These are phyloP conservation scores for Lepetodrilus schrolli DNA, from an alignment of 2,888 invertebrate genomes.

Conservation along the genomic window DNA sequence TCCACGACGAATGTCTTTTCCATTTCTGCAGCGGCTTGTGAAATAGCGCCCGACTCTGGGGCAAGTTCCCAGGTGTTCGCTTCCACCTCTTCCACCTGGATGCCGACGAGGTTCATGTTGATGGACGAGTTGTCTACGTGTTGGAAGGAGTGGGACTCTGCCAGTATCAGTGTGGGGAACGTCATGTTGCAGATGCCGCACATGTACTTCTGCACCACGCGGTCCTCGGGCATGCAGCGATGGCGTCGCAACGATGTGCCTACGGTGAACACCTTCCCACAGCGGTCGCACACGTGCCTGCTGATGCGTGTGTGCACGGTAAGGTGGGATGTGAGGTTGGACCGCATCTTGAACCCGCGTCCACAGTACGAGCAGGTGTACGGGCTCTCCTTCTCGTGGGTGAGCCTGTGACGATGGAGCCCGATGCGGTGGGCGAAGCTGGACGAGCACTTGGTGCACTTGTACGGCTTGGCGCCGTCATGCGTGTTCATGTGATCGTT, in stretches of 20 bases:
- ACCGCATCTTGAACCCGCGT: slow-evolving; percentile 48
- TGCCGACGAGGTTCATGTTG: not conserved
- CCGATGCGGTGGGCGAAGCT: slow-evolving; percentile 46
- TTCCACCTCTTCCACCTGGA: slow-evolving; percentile 9
- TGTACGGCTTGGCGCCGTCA: slow-evolving; percentile 48
- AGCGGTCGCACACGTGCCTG: slow-evolving; percentile 41
- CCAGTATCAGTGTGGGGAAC: slow-evolving; percentile 37
- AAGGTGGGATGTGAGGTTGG: slow-evolving; percentile 51
- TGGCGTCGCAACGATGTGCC: slow-evolving; percentile 47
- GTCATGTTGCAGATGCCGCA: slow-evolving; percentile 46
- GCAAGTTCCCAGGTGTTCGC: not conserved
- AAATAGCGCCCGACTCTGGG: not conserved
- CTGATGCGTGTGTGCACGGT: slow-evolving; percentile 46
- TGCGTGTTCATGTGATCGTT: slow-evolving; percentile 55
- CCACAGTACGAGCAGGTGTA: slow-evolving; percentile 47
- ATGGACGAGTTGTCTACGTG: not conserved
- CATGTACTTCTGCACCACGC: slow-evolving; percentile 37
- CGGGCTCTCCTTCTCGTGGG: slow-evolving; percentile 44
- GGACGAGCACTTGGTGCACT: slow-evolving; percentile 45
- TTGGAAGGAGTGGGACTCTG: slow-evolving; percentile 25
- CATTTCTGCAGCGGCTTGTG: no score
- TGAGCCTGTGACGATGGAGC: slow-evolving; percentile 40
- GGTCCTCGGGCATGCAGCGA: not conserved
- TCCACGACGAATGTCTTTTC: not conserved
- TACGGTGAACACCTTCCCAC: slow-evolving; percentile 49